Base-by-base conservation (phyloP, 2,797 vertebrate species). In the Tympanoctomys barrerae region DNA sequence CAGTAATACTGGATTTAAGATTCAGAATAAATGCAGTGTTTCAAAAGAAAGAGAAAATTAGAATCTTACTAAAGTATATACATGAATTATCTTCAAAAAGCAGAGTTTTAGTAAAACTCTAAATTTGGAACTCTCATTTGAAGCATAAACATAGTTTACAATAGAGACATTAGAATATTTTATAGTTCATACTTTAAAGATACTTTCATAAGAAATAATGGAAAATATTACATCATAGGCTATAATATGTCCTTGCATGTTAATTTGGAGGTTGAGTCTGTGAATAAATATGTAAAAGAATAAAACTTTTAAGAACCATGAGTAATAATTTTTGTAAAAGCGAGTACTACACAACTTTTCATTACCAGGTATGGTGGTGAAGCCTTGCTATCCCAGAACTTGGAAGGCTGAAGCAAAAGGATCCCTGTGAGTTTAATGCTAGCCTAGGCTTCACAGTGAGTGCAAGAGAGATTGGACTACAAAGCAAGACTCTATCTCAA, bases 331-430 rank as follows among this genome's bases (percentile, higher is more conserved):
- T 88, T 57, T 84, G 16, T 54, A 68, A 12, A 54, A 92, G 14
- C 80, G 85, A 89, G 88, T 75, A 33, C 12, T 7, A 42, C 18
- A 36, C 52, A 91, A 62, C 82, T 89, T 81, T 89, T 86, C 61
- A 39, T 5, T 7, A 16, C 66, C 14, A 2, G 33, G 14, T 18
- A 2, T 68, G 66, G 16, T 68, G 66, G 33, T 7, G 33, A 6
- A 3, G 0, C 2, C 16, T 8, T 68, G 61, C 19, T 3, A 68
- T n/a, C 33, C 33, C 16, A 19, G 66, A 5, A n/a, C 16, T n/a
- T 0, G 0, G 28, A 28, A 68, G 66, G 7, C 66, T 68, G 16
- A 68, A 16, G 33, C 33, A n/a, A 16, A 18, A 13, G 12, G 16
- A 9, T 68, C 3, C 14, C 33, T n/a, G 66, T 7, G 33, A 68